Base-by-base conservation (phyloP, 2,113 vertebrate genomes). In the Columbina picui region DNA sequence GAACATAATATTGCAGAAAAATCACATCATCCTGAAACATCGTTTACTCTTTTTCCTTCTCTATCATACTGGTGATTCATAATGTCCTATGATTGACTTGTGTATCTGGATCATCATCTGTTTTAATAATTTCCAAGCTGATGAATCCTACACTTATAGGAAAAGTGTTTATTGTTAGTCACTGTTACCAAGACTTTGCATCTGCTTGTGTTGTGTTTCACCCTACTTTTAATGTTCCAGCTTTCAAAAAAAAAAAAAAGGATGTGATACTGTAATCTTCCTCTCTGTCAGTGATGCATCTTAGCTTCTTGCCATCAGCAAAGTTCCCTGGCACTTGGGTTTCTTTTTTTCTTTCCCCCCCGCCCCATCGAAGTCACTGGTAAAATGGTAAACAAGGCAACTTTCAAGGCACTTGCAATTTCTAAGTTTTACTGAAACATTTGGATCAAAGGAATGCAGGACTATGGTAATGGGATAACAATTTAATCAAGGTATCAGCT, bases 401-500 rank as follows among this genome's bases (percentile, higher is more conserved):
- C 47, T 69, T 92, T n/a, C 18, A 69, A 49, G 30, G 36, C 30
- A 38, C 3, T 69, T 70, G 8, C 14, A 64, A 4, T 79, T 92
- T 90, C 47, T 73, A 38, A 38, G 14, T 55, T 76, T 38, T 78
- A 34, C 34, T 63, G 74, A 34, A 92, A 71, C 7, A 5, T 75
- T 79, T 80, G 53, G 49, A 83, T 86, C n/a, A 60, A 69, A 78
- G 39, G n/a, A 79, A 45, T 71, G 23, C 59, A 67, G 34, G 70
- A 20, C 47, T 75, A 3, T 41, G 36, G 11, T 78, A 81, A 32
- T 55, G 38, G 77, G 36, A 87, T 65, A 91, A 64, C 13, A 52
- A 0, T 67, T 75, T 84, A 25, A 55, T 45, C 56, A 32, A 30
- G 47, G 50, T 61, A 39, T 2, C 0, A 0, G 11, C 49, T 78